Evolutionary conservation across 2,113 vertebrate genomes (phyloP), one percentile per base, ranked within the genome.

Genomic region (Paedocypris sp.): DNA sequence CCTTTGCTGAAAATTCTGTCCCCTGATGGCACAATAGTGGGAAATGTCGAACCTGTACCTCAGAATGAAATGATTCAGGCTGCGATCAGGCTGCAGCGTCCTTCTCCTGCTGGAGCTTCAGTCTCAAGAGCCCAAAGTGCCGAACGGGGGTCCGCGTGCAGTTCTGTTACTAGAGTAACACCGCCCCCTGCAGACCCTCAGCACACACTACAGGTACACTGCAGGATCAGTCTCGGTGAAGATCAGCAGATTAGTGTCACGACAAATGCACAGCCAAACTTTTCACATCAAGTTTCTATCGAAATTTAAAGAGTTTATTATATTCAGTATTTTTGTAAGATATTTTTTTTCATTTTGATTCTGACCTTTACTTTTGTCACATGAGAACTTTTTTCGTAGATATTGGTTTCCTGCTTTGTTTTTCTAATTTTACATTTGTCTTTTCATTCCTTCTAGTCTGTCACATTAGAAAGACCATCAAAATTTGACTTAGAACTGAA

Each of bases 31-130:
- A 53, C 93, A 49, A 60, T 86, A 68, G 71, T 74, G 4, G 86
- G 87, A 64, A 89, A 92, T 36, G 74, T 83, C 2, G 81, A 90
- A 67, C 69, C 92, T 32, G 86, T 82, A 1, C 36, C 59, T 47
- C 88, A 94, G 74, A 94, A 92, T n/a, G 75, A 88, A 4, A 64
- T 79, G 10, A 85, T 92, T 29, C 86, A 74, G 75, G 72, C 82
- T 42, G 90, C 89, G 49, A 78, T 91, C 5, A 81, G 8, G 57
- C 86, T 77, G 67, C 77, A 45, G 13, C 1, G 4, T 36, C 52
- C 0, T n/a, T 11, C 26, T 63, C 70, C 66, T 35, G 43, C 52
- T 3, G 49, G 61, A 29, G 48, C 61, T 3, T 47, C 32, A 31
- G 19, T 31, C 3, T 25, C 56, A 0, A 65, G 49, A 32, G 56